Percentiles rank a stretch among this genome's conserved stretches.
Evolutionary conservation across 2,113 vertebrate genomes (phyloP).

Genomic region (human (Homo sapiens)): GRCh38 chr5:1186501-1187000

Average conservation of each 20-base stretch:
- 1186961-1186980: no score
- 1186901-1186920: background rate
- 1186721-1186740: background rate
- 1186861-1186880: accelerated
- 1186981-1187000: no score
- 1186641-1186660: background rate
- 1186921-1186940: no score
- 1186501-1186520: background rate
- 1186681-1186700: background rate
- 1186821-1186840: no score
- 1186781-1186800: background rate
- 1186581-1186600: background rate
- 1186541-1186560: background rate
- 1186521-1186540: background rate
- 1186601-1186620: background rate
- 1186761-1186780: background rate
- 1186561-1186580: accelerated
- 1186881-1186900: background rate
- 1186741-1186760: background rate
- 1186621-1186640: background rate
- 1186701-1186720: background rate
- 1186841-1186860: background rate
- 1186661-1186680: background rate
- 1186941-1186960: no score
- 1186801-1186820: background rate